Evolutionary conservation across 2,113 vertebrate genomes (phyloP).

Genomic region (Pelecanoides urinatrix): DNA sequence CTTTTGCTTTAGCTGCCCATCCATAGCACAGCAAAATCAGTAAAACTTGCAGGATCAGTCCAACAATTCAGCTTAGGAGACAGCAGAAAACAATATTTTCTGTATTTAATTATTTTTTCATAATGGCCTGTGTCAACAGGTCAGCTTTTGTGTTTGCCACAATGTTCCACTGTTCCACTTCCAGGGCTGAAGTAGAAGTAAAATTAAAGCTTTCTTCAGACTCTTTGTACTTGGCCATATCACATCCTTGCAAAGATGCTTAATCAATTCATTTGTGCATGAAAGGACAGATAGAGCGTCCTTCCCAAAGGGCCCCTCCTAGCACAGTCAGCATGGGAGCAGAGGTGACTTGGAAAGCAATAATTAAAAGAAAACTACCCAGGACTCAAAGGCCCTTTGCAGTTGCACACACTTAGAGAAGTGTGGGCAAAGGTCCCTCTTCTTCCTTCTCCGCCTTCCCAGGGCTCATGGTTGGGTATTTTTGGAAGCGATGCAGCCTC

Average conservation of each 20-base stretch:
- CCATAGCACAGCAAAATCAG: not conserved
- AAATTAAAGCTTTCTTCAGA: slow-evolving; percentile 3
- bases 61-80: not conserved
- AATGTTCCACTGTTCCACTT: not conserved
- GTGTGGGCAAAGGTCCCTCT: not conserved
- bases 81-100: not conserved
- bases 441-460: not conserved
- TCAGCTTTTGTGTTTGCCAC: not conserved
- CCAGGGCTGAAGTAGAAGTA: not conserved
- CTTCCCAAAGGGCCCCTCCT: slow-evolving; percentile 10
- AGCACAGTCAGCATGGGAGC: not conserved
- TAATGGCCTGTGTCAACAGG: not conserved
- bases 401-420: not conserved
- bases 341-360: slow-evolving; percentile 9
- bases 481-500: not conserved
- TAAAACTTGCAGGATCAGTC: not conserved
- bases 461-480: not conserved
- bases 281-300: slow-evolving; percentile 19
- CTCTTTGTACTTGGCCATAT: not conserved
- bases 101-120: slow-evolving; percentile 45
- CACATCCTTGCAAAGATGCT: not conserved
- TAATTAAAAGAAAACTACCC: slow-evolving; percentile 36
- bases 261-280: slow-evolving; percentile 39
- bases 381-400: not conserved
- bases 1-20: not conserved